A percentile compares a stretch with the other conserved stretches of the same genome.
Evolutionary conservation across 2,113 vertebrate species (phyloP).

Genomic region (Colius striatus): DNA sequence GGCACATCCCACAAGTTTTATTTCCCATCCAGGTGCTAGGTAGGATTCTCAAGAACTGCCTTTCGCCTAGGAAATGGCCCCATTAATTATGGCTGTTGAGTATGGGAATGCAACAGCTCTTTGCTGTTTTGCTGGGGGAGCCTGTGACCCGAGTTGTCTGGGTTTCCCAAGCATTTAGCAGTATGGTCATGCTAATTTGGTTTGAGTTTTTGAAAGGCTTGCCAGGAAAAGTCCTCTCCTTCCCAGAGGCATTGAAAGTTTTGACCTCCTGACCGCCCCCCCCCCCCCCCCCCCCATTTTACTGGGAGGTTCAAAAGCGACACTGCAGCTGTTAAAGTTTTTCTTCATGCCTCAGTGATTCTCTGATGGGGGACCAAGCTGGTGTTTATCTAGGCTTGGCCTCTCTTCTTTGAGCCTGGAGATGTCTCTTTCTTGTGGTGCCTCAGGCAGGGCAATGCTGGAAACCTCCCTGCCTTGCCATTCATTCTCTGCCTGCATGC

Average conservation of each 20-base stretch:
- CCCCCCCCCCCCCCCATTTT: neutral
- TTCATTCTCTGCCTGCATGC: neutral
- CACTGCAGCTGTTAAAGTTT: conserved; percentile 67
- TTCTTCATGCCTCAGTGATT: conserved; percentile 51
- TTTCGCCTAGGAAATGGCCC: neutral
- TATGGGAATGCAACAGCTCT: conserved; percentile 48
- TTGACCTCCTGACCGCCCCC: conserved; percentile 40
- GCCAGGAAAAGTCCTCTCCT: conserved; percentile 48
- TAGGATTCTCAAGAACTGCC: neutral
- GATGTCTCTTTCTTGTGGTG: conserved; percentile 15
- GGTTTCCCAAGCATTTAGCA: conserved; percentile 63
- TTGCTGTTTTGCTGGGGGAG: neutral
- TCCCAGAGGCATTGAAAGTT: conserved; percentile 52
- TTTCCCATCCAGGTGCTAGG: neutral
- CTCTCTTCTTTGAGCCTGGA: neutral
- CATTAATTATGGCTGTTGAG: conserved; percentile 16
- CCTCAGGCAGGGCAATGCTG: neutral
- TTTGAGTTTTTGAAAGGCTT: conserved; percentile 58
- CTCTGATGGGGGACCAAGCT: conserved; percentile 25
- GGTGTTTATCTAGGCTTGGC: conserved; percentile 63
- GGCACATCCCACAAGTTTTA: neutral
- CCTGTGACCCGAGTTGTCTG: neutral
- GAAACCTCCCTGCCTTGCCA: neutral
- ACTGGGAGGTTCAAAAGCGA: conserved; percentile 60
- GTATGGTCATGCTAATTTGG: conserved; percentile 64